Evolutionary conservation across 2,888 invertebrate species (phyloP), one percentile per base, ranked within the genome.

Genomic region (Hanleya hanleyi): DNA sequence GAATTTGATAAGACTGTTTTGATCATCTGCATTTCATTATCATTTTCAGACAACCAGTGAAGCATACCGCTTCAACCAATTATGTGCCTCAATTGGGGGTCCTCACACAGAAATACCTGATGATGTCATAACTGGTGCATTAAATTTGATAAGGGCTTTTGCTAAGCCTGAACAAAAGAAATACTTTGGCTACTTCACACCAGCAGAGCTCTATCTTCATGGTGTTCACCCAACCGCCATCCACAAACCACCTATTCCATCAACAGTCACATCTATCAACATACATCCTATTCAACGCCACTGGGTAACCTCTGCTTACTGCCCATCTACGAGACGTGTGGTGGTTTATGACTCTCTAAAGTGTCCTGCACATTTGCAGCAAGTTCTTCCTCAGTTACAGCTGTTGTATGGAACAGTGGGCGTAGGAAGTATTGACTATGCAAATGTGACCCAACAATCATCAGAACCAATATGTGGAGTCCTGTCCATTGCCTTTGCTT

Each of bases 321-420:
- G 9, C n/a, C 57, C 57, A 18, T 9, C 12, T 15, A 15, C 57
- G 22, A 9, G 26, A 57, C 12, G 22, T 15, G 57, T 57, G 29
- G 57, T 57, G 57, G 57, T 57, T 15, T 57, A 57, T 22, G 57
- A 57, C 57, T 57, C 57, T 22, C 9, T 57, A 26, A 57, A 57
- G 26, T 22, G 57, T 22, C 57, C 12, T 9, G 29, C 57, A 26
- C 57, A 57, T 29, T 57, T 57, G 26, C n/a, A 57, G 26, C 57
- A 57, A 57, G 57, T 57, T 22, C 22, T 15, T 26, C 57, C 57
- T 57, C 57, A 57, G 57, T 57, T 57, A 26, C 12, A 22, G 22
- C 26, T 57, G n/a, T 7, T 57, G 12, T 57, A 57, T 22, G 57
- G 57, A 9, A 18, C 9, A 9, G 9, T 57, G 7, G 7, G 9